phyloP scores from a whole-genome alignment of 2,888 invertebrate species.

The Oxycera nigricornis region DNA sequence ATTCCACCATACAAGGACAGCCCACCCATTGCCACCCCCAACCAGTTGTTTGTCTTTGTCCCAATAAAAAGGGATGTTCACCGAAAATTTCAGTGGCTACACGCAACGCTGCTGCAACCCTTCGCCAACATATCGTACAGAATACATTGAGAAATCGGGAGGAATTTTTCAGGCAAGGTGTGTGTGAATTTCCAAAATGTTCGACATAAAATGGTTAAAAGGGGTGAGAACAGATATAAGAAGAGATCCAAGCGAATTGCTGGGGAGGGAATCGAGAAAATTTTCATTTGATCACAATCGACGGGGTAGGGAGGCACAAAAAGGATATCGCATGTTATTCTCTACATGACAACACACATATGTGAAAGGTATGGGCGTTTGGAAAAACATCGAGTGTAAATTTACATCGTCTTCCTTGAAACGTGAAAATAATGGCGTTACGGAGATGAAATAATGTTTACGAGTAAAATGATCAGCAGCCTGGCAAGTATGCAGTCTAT shows the following conservation, averaged over 20 bases:
- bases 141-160: constrained; percentile 7
- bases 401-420: not conserved
- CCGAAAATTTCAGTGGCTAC: constrained; percentile 45
- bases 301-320: not conserved
- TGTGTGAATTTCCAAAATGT: constrained; percentile 26
- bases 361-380: not conserved
- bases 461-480: not conserved
- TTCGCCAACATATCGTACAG: not conserved
- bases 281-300: constrained; percentile 30
- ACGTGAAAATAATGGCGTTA: constrained; percentile 33
- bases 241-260: not conserved
- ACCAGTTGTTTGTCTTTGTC: not conserved
- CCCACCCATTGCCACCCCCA: not conserved
- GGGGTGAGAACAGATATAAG: not conserved
- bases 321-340: constrained; percentile 17
- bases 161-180: constrained; percentile 18
- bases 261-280: not conserved
- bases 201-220: constrained; percentile 2
- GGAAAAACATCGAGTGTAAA: not conserved
- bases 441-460: constrained; percentile 28
- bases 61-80: constrained; percentile 29
- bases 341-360: not conserved
- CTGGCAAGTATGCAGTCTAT: not conserved
- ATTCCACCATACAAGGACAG: not conserved
- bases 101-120: constrained; percentile 42